A percentile compares a stretch with the other conserved stretches of the same genome.
These are phyloP conservation scores for Anolis carolinensis DNA, from an alignment of 2,113 vertebrate genomes.

Conservation along the genomic window DNA sequence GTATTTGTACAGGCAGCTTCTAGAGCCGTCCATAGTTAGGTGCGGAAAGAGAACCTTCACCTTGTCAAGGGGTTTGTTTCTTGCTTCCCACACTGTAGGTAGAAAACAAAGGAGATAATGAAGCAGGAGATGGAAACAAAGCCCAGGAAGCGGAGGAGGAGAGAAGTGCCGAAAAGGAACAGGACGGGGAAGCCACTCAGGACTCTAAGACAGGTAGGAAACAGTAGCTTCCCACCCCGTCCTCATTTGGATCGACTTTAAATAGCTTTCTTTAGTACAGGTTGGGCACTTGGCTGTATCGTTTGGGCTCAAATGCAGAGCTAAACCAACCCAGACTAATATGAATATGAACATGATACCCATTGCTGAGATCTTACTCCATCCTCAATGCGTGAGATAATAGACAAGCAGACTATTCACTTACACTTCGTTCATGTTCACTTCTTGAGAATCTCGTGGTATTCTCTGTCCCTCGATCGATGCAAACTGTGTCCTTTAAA, in stretches of 20 bases:
- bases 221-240: background rate
- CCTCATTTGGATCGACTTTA: background rate
- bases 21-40: no score
- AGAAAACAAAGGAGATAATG: conserved; percentile 85
- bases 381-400: background rate
- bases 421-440: background rate
- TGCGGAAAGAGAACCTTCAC: background rate
- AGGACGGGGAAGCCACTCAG: conserved; percentile 60
- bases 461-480: background rate
- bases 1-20: no score
- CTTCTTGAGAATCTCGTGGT: background rate
- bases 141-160: conserved; percentile 80
- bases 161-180: conserved; percentile 74
- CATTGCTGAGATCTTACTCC: fast-evolving
- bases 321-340: fast-evolving
- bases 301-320: no score
- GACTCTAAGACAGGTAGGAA: conserved; percentile 76
- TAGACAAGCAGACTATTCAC: background rate
- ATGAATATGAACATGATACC: fast-evolving
- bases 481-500: background rate
- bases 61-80: background rate
- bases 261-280: background rate
- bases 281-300: fast-evolving
- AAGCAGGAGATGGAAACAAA: conserved; percentile 82
- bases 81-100: conserved; percentile 68